Evolutionary conservation across 2,113 vertebrate genomes (phyloP), one percentile per base, ranked within the genome.

Genomic region (Clinocottus analis): DNA sequence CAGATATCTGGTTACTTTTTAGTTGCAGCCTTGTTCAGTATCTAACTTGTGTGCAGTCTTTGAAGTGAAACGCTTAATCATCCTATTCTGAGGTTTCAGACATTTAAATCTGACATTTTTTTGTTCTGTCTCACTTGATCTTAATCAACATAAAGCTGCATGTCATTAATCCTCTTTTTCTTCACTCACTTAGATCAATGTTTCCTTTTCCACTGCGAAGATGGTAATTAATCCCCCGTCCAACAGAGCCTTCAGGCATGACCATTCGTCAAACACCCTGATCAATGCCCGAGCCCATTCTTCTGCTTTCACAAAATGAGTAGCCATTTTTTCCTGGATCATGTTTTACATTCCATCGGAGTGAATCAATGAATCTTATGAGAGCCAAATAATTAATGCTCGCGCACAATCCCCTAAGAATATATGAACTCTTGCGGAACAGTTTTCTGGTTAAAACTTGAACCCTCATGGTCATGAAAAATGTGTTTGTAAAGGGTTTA

Each of bases 171-270:
- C 87, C 86, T 90, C 86, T 74, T 87, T 90, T 89, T 89, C 81
- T 89, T 87, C 87, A 76, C 87, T 86, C 72, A 55, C 75, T 80
- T 90, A 85, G 84, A 94, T 94, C 93, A 93, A 93, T 93, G 90
- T 92, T 95, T 94, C 86, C 87, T 90, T 92, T 93, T 90, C 75
- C 78, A 60, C 75, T 69, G 85, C 84, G 88, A 89, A 89, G 87
- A 91, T 87, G 80, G 87, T 92, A 93, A 94, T 94, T 91, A 93
- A 94, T 94, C 89, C 85, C 58, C 69, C 39, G 78, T 90, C 87
- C 90, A 82, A 82, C 84, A 59, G 85, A 87, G 88, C 91, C 89
- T 90, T 89, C 80, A 82, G 88, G 84, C 86, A 61, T 86, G 86
- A 89, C 86, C 75, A 87, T 90, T 89, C 69, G 37, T 93, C 89